phyloP scores from a whole-genome alignment of 1,140 invertebrate genomes.

The Babylonia areolata region DNA sequence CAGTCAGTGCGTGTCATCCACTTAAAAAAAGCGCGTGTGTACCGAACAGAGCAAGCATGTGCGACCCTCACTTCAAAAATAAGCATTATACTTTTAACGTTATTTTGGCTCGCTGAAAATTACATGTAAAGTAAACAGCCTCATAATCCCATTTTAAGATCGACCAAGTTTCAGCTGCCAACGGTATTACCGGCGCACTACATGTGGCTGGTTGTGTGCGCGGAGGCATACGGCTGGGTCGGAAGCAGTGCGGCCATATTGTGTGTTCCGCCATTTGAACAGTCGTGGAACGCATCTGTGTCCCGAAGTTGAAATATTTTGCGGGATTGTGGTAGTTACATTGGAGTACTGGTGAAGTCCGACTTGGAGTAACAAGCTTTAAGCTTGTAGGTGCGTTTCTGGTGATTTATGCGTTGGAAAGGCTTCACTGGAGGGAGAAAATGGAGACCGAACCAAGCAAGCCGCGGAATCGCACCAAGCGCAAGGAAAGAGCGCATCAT shows the following conservation, averaged over 20 bases:
- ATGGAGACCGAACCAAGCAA: slow-evolving; percentile 89
- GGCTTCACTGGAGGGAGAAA: slow-evolving; percentile 61
- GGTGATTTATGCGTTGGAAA: slow-evolving; percentile 48
- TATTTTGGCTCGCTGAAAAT: too few species aligned
- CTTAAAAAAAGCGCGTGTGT: background rate
- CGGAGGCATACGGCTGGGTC: slow-evolving; percentile 59
- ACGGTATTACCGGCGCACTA: slow-evolving; percentile 32
- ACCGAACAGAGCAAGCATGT: background rate
- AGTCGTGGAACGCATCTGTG: slow-evolving; percentile 54
- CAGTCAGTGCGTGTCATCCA: slow-evolving; percentile 15
- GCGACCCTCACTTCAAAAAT: too few species aligned
- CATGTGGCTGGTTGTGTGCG: slow-evolving; percentile 52
- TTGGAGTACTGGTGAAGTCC: slow-evolving; percentile 50
- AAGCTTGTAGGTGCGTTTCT: slow-evolving; percentile 51
- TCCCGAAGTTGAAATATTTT: slow-evolving; percentile 50
- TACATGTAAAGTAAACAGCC: background rate
- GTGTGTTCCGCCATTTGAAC: slow-evolving; percentile 74
- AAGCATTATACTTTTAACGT: background rate
- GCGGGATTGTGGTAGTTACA: slow-evolving; percentile 47
- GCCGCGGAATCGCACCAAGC: slow-evolving; percentile 85
- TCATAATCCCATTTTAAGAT: background rate
- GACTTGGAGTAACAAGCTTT: slow-evolving; percentile 38
- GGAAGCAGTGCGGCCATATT: slow-evolving; percentile 71
- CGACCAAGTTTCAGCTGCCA: background rate
- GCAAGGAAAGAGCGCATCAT: slow-evolving; percentile 81